Base-by-base conservation (phyloP, 2,113 vertebrate species). In the Puffinus mauretanicus region DNA sequence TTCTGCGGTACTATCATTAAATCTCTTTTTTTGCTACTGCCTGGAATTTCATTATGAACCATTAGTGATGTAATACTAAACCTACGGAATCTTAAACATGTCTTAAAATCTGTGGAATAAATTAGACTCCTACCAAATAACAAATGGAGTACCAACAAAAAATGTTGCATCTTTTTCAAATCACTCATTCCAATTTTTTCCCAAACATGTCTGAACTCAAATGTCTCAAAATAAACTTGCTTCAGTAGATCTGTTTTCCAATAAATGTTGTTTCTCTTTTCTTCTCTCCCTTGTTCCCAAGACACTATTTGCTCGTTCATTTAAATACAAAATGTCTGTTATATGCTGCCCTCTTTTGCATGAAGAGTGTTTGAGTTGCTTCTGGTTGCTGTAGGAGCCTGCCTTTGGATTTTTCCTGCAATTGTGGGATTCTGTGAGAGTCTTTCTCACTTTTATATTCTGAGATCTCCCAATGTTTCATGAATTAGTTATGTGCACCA, bases 21-120 rank as follows among this genome's bases (percentile, higher is more conserved):
- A 95, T 86, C 11, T 86, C 13, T 86, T 60, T 38, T 64, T 73
- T 49, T 40, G n/a, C 87, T 91, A 51, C 92, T 97, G 95, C 93
- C 86, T 97, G 91, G 97, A 97, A 79, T 98, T 97, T 97, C 95
- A 97, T 98, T 97, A 96, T 96, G 92, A 97, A 71, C 95, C 70
- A 92, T 97, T 97, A 98, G 93, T 95, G 93, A 97, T 96, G 95
- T 97, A 96, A 97, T 83, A 92, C 54, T 96, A 97, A 96, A 95
- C 91, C 94, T 96, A 83, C 82, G 88, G 97, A 97, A 97, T 97
- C 89, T 95, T 94, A 98, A 98, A 96, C 81, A 94, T 25, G 24
- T 93, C 94, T 97, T 97, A 97, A 97, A 97, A 94, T 88, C 86
- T 82, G 49, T 94, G 91, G 73, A 96, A 96, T 91, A 95, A 97